A percentile compares a stretch with the other conserved stretches of the same genome.
phyloP scores from a whole-genome alignment of 2,797 vertebrate genomes.

The Scarus forsteni region DNA sequence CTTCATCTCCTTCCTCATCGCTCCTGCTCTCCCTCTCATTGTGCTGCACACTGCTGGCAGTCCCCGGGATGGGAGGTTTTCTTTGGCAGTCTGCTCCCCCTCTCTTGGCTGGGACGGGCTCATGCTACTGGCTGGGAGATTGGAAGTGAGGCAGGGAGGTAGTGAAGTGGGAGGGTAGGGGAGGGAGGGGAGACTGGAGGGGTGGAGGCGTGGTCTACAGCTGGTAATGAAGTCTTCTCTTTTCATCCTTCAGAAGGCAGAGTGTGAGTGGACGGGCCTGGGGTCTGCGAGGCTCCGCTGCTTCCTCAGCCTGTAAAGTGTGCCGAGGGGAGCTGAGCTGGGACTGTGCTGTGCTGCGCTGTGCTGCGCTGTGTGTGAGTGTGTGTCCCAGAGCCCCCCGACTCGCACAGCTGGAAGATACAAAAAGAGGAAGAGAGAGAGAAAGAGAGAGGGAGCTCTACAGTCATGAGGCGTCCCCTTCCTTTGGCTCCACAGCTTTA shows the following conservation, averaged over 20 bases:
- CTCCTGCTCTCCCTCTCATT: slow-evolving; percentile 42
- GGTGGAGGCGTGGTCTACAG: slow-evolving; percentile 87
- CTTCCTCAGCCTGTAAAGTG: slow-evolving; percentile 77
- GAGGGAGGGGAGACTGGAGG: slow-evolving; percentile 65
- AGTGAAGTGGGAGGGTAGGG: slow-evolving; percentile 67
- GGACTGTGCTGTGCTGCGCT: slow-evolving; percentile 15
- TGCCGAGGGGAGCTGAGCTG: slow-evolving; percentile 47
- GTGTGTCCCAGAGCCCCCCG: slow-evolving; percentile 39
- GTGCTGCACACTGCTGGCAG: slow-evolving; percentile 75
- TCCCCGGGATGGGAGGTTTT: slow-evolving; percentile 81
- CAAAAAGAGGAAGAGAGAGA: slow-evolving; percentile 43
- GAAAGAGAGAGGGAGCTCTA: slow-evolving; percentile 56
- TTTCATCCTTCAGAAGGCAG: slow-evolving; percentile 92
- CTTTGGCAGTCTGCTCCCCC: slow-evolving; percentile 81
- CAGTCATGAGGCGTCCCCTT: slow-evolving; percentile 83
- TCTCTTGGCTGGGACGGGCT: slow-evolving; percentile 82
- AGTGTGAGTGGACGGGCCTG: slow-evolving; percentile 85
- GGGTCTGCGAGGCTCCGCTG: slow-evolving; percentile 83
- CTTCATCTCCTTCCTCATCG: slow-evolving; percentile 32
- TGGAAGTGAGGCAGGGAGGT: slow-evolving; percentile 86
- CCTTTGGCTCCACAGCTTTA: slow-evolving; percentile 60
- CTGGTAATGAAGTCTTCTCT: slow-evolving; percentile 95
- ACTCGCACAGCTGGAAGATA: slow-evolving; percentile 61
- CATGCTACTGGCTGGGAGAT: slow-evolving; percentile 90
- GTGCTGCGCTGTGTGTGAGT: slow-evolving; percentile 29